Evolutionary conservation across 2,113 vertebrate genomes (phyloP), one percentile per base, ranked within the genome.

Genomic region (Microtus ochrogaster): DNA sequence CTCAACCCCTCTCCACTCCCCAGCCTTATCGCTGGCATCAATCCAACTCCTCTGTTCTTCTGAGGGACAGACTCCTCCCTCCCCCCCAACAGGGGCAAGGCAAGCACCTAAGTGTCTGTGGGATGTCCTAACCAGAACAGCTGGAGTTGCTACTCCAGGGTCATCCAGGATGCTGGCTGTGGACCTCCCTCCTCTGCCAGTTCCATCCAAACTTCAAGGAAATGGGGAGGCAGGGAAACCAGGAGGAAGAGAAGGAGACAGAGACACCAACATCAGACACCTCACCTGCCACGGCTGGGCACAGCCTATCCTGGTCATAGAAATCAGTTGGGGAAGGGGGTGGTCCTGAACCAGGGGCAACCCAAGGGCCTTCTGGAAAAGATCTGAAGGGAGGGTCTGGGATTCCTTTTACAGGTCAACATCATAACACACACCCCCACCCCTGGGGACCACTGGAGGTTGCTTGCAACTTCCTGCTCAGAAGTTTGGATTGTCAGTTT

Each of bases 21-120:
- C 49, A 39, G 77, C 61, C 96, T 92, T 97, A 98, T 97, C 97
- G 89, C 94, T 94, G 95, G 93, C 92, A 96, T 97, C 97, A 92
- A 49, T 79, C 95, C 93, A 96, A 76, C 66, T 84, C 76, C 61
- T 58, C 44, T 10, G 44, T 58, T 92, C 86, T 70, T 92, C 70
- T 26, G 17, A 78, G 78, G 89, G 76, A 78, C 77, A 72, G 41
- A 14, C 87, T 91, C 93, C 78, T 52, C 83, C 91, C 72, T 39
- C 65, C 39, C 39, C 73, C 73, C 12, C 3, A 4, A 63, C 90
- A 17, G 58, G 55, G 85, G 72, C 85, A 44, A 77, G 85, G 72
- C 85, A 44, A 77, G 78, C 44, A 76, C 86, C 91, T 33, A 33
- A 47, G 83, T 47, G 83, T 85, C 63, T 94, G 83, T 86, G 83